A percentile compares a stretch with the other conserved stretches of the same genome.
These are phyloP conservation scores for Anthoscopus minutus DNA, from an alignment of 2,113 vertebrate genomes.

Conservation along the genomic window DNA sequence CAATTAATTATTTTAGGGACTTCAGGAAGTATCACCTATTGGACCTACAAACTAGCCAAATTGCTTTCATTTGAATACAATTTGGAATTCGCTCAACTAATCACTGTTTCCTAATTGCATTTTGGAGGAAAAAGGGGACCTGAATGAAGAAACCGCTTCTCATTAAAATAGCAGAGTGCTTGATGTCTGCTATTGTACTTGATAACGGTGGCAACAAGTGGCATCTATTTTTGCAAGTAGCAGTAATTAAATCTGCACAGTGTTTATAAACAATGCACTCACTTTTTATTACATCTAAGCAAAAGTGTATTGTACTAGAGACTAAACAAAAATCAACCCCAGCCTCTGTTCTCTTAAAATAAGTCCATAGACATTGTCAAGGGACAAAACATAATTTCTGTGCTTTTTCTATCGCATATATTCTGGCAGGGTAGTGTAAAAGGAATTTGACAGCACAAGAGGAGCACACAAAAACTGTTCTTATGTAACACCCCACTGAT, in stretches of 20 bases:
- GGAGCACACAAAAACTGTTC: not conserved
- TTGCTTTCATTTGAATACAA: slow-evolving; percentile 74
- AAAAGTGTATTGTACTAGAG: not conserved
- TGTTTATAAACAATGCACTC: slow-evolving; percentile 29
- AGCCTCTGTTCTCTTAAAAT: not conserved
- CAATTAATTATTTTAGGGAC: slow-evolving; percentile 60
- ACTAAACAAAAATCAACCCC: not conserved
- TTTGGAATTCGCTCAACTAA: slow-evolving; percentile 76
- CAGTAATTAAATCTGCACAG: slow-evolving; percentile 53
- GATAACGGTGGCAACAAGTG: slow-evolving; percentile 55
- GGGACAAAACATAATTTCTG: not conserved
- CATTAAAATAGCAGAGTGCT: slow-evolving; percentile 59
- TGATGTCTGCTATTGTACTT: slow-evolving; percentile 42
- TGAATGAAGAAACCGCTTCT: slow-evolving; percentile 56
- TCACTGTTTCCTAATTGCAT: slow-evolving; percentile 72
- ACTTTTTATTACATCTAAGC: not conserved
- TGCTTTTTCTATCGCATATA: not conserved
- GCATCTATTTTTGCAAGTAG: slow-evolving; percentile 8
- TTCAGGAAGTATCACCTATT: slow-evolving; percentile 67
- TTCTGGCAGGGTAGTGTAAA: not conserved
- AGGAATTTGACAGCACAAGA: not conserved
- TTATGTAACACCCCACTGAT: not conserved
- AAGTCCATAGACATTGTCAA: not conserved
- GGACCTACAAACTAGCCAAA: slow-evolving; percentile 59
- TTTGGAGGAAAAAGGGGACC: slow-evolving; percentile 60